Percentiles rank a stretch among this genome's conserved stretches.
Conservation (phyloP, 2,888 invertebrate genomes). For the Patella depressa region DNA sequence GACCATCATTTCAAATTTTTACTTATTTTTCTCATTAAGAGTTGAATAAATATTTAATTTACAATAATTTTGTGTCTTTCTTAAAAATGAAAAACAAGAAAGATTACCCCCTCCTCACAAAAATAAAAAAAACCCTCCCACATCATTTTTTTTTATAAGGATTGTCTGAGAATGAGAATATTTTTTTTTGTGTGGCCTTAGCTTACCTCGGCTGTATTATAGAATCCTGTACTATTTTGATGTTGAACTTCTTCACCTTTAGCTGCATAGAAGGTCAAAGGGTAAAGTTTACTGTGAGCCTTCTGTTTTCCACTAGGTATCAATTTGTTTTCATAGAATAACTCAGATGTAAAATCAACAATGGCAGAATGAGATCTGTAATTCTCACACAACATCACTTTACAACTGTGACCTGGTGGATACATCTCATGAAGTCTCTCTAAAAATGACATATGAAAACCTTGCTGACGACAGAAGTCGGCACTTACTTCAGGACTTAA, state of each 20-base stretch:
- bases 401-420: slow-evolving; percentile 81
- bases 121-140: no score
- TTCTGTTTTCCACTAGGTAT: slow-evolving; percentile 82
- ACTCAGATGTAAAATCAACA: slow-evolving; percentile 84
- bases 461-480: slow-evolving; percentile 72
- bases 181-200: no score
- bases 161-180: no score
- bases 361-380: slow-evolving; percentile 87
- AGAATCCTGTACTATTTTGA: slow-evolving; percentile 81
- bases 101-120: background rate
- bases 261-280: slow-evolving; percentile 85
- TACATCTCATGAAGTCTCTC: slow-evolving; percentile 85
- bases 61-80: no score
- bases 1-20: no score
- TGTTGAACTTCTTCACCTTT: slow-evolving; percentile 86
- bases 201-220: slow-evolving; percentile 83
- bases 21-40: no score
- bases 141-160: no score
- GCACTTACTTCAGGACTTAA: slow-evolving; percentile 86
- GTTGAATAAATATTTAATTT: no score
- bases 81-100: background rate
- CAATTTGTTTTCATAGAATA: slow-evolving; percentile 85
- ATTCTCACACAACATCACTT: slow-evolving; percentile 85
- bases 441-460: slow-evolving; percentile 78
- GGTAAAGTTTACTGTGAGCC: slow-evolving; percentile 80